A percentile compares a stretch with the other conserved stretches of the same genome.
phyloP scores from a whole-genome alignment of 2,888 invertebrate species.

The Metallyticus violacea region DNA sequence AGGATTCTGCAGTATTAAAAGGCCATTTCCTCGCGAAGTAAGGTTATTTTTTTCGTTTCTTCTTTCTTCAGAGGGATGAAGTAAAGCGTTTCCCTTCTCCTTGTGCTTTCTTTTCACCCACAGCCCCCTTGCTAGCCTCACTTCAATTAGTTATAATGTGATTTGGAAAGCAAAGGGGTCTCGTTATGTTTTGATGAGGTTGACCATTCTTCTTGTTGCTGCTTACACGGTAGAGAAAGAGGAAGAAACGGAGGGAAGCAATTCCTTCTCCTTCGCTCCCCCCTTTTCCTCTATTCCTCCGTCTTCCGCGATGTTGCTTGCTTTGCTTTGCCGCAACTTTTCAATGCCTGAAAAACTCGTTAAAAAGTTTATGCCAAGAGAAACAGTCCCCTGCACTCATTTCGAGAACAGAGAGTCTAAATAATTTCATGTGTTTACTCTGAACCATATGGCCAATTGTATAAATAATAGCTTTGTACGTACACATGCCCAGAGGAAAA shows the following conservation, averaged over 20 bases:
- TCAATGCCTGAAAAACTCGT: conserved; percentile 37
- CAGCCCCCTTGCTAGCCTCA: not conserved
- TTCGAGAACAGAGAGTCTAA: not conserved
- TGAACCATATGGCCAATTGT: not conserved
- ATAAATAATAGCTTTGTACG: not conserved
- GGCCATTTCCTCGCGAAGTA: not conserved
- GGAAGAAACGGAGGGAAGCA: conserved; percentile 6
- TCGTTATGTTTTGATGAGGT: conserved; percentile 33
- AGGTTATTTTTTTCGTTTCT: not conserved
- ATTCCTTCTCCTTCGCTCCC: conserved; percentile 25
- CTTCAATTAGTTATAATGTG: conserved; percentile 34
- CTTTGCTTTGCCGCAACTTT: conserved; percentile 19
- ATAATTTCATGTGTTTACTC: not conserved
- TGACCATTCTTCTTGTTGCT: conserved; percentile 29
- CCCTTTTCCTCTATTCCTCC: not conserved
- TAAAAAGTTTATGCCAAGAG: conserved; percentile 36
- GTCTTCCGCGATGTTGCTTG: not conserved
- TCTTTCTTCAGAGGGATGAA: not conserved
- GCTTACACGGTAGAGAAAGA: conserved; percentile 8
- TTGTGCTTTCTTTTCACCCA: not conserved
- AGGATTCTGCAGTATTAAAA: not conserved
- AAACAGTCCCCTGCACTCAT: conserved; percentile 2
- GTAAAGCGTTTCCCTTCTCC: not conserved
- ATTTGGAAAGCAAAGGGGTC: conserved; percentile 27
- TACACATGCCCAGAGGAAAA: not conserved